Percentiles rank a stretch among this genome's conserved stretches.
Conservation (phyloP, 2,797 vertebrate species). For the Rhinoraja longicauda region DNA sequence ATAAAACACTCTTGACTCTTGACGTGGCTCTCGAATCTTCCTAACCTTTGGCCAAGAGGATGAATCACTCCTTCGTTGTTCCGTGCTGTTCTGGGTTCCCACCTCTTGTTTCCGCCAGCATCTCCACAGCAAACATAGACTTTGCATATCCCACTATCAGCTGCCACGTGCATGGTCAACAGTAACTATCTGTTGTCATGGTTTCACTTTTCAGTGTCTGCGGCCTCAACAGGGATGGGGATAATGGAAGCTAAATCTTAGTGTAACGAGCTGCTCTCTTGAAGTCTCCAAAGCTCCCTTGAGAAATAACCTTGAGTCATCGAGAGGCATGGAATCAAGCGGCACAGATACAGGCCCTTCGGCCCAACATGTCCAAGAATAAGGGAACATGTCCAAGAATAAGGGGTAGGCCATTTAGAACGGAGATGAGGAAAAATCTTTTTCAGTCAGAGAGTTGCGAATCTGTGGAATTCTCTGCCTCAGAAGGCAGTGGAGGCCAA, state of each 20-base stretch:
- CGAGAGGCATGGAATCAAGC: too few species aligned
- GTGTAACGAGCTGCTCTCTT: background rate
- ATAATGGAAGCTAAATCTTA: too few species aligned
- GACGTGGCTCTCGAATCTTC: background rate
- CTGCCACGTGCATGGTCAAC: constrained; percentile 21
- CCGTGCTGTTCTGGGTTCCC: background rate
- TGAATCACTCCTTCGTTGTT: background rate
- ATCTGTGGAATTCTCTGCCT: too few species aligned
- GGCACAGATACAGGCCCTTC: too few species aligned
- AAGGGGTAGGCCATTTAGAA: too few species aligned
- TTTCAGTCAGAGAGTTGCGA: too few species aligned
- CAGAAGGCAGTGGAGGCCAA: too few species aligned
- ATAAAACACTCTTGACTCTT: too few species aligned
- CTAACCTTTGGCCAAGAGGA: too few species aligned
- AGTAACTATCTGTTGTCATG: constrained; percentile 11
- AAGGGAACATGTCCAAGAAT: too few species aligned
- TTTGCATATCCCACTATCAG: background rate
- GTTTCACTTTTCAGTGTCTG: background rate
- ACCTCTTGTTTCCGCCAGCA: background rate
- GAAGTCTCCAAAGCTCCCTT: background rate
- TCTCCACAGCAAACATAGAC: background rate
- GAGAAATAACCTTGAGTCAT: background rate
- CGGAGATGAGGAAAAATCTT: too few species aligned
- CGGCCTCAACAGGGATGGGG: background rate
- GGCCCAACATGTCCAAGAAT: too few species aligned